Percentiles rank a stretch among this genome's conserved stretches.
phyloP scores from a whole-genome alignment of 2,113 vertebrate species.

The Corydoras maculifer region DNA sequence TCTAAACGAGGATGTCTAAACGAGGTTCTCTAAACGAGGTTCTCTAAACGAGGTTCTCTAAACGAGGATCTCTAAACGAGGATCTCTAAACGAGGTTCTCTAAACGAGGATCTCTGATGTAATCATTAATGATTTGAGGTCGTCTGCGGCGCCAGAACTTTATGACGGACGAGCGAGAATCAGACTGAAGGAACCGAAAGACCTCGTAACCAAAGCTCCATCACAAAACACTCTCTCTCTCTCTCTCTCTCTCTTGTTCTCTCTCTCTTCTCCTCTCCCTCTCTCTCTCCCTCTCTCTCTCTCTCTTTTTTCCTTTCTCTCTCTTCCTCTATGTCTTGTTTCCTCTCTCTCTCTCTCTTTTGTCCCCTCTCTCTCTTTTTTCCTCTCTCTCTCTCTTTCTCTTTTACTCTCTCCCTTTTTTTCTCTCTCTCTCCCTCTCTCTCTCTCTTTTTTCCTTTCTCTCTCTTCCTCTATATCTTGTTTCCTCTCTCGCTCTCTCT shows the following conservation, averaged over 20 bases:
- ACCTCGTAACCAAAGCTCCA: slow-evolving; percentile 48
- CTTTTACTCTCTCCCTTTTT: slow-evolving; percentile 4
- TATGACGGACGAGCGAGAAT: slow-evolving; percentile 14
- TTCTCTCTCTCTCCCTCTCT: background rate
- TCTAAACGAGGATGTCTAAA: no score
- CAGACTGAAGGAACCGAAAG: slow-evolving; percentile 35
- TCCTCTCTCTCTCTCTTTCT: no score
- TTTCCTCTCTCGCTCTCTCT: background rate
- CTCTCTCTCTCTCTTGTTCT: slow-evolving; percentile 7
- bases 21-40: no score
- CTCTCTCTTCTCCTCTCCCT: background rate
- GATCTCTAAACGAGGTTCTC: no score
- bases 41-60: no score
- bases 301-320: no score
- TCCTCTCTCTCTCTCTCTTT: no score
- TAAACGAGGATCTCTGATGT: background rate
- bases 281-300: background rate
- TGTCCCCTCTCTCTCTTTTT: no score
- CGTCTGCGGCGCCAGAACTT: slow-evolving; percentile 27
- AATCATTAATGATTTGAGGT: slow-evolving; percentile 22
- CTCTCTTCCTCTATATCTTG: no score
- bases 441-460: background rate
- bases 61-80: no score
- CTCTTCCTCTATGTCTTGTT: no score
- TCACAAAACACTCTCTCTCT: slow-evolving; percentile 56